A percentile compares a stretch with the other conserved stretches of the same genome.
These are phyloP conservation scores for Calyptomena viridis DNA, from an alignment of 2,113 vertebrate genomes.

Conservation along the genomic window DNA sequence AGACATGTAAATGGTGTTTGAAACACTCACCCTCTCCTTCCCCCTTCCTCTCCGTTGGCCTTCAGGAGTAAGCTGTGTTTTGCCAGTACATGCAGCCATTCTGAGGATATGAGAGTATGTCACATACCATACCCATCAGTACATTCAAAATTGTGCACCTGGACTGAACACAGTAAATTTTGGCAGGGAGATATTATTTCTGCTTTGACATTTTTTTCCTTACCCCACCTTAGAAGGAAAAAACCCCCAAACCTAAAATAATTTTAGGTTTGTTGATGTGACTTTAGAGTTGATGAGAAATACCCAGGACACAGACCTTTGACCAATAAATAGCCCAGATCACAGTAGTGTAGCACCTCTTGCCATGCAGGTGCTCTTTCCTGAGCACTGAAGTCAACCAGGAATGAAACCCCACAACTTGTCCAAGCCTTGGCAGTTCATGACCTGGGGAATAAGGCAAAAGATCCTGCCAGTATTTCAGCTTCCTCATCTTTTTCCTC, in stretches of 20 bases:
- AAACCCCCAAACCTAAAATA: neutral
- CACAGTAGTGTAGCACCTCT: neutral
- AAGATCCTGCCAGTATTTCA: neutral
- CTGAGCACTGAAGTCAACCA: neutral
- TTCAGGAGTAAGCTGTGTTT: neutral
- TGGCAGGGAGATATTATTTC: neutral
- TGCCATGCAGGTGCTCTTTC: neutral
- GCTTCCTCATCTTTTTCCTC: neutral
- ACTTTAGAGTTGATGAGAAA: neutral
- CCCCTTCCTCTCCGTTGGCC: fast-evolving
- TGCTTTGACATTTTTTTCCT: neutral
- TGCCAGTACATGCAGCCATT: neutral
- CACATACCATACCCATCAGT: neutral
- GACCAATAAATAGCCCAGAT: neutral
- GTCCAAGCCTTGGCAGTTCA: neutral
- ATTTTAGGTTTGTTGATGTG: neutral
- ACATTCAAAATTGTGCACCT: neutral
- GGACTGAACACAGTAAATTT: neutral
- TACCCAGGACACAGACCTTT: neutral
- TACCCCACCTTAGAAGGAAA: too few relatives aligned
- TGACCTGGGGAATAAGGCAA: neutral
- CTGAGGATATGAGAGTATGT: fast-evolving
- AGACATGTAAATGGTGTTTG: neutral
- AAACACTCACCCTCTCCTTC: neutral
- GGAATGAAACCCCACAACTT: neutral